Evolutionary conservation across 2,113 vertebrate genomes (phyloP).

Genomic region (Hemichromis elongatus): DNA sequence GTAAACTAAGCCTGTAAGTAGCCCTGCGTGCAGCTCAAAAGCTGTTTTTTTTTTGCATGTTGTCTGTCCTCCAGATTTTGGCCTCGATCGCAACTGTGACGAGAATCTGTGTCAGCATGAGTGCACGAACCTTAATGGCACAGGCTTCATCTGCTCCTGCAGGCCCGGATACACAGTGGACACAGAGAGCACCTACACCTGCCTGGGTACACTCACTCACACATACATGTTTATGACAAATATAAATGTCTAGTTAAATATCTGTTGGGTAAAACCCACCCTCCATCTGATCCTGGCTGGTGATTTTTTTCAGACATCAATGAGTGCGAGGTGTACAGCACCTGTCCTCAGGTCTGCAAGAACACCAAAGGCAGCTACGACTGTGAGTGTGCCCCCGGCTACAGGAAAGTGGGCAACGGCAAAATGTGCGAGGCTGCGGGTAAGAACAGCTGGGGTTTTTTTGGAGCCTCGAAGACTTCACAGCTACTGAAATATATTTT

Average conservation of each 20-base stretch:
- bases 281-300: not conserved
- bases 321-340: conserved; percentile 83
- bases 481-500: not conserved
- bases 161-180: conserved; percentile 77
- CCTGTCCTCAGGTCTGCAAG: conserved; percentile 82
- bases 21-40: not conserved
- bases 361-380: conserved; percentile 89
- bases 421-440: conserved; percentile 83
- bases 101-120: conserved; percentile 88
- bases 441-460: conserved; percentile 50
- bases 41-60: not conserved
- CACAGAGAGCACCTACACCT: conserved; percentile 78
- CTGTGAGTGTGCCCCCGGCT: conserved; percentile 85
- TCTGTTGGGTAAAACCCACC: not conserved
- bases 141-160: conserved; percentile 90
- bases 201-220: conserved; percentile 57
- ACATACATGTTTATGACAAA: not conserved
- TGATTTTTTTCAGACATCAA: conserved; percentile 77
- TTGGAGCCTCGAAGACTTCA: not conserved
- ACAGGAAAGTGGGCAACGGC: conserved; percentile 79
- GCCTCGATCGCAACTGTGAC: conserved; percentile 78
- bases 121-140: conserved; percentile 82
- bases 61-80: conserved; percentile 71
- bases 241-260: not conserved
- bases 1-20: not conserved